A percentile compares a stretch with the other conserved stretches of the same genome.
Evolutionary conservation across 2,888 invertebrate species (phyloP).

Genomic region (Eristalis intricaria): DNA sequence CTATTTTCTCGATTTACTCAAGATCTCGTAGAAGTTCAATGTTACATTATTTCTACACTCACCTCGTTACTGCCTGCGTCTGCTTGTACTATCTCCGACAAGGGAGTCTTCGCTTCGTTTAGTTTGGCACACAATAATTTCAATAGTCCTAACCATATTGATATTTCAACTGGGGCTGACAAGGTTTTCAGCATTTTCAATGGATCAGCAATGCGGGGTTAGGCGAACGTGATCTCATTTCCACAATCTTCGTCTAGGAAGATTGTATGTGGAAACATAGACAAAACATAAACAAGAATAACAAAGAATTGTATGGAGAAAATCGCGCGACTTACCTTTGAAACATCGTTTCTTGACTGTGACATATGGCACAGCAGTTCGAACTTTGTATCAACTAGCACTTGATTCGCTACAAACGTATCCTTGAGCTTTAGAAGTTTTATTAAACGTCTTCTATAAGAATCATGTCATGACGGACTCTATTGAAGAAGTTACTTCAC

Average conservation of each 20-base stretch:
- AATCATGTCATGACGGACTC: too few species aligned
- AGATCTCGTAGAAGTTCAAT: not conserved
- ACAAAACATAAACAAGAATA: not conserved
- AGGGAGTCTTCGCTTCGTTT: not conserved
- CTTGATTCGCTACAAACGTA: too few species aligned
- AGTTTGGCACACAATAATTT: not conserved
- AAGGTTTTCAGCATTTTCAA: not conserved
- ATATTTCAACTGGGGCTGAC: not conserved
- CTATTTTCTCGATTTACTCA: constrained; percentile 7
- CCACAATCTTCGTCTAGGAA: not conserved
- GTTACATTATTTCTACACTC: constrained; percentile 22
- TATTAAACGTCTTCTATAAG: too few species aligned
- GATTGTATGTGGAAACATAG: not conserved
- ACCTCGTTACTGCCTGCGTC: constrained; percentile 12
- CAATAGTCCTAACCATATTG: too few species aligned
- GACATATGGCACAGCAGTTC: too few species aligned
- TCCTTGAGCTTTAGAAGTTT: too few species aligned
- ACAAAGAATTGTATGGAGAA: not conserved
- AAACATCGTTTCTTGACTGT: too few species aligned
- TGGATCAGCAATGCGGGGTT: too few species aligned
- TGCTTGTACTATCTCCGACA: not conserved
- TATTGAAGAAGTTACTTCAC: too few species aligned
- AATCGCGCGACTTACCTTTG: not conserved
- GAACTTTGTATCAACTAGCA: too few species aligned
- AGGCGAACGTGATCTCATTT: not conserved